Percentiles rank a stretch among this genome's conserved stretches.
Conservation (phyloP, 2,888 invertebrate genomes). For the Aleiodes leptofemur region DNA sequence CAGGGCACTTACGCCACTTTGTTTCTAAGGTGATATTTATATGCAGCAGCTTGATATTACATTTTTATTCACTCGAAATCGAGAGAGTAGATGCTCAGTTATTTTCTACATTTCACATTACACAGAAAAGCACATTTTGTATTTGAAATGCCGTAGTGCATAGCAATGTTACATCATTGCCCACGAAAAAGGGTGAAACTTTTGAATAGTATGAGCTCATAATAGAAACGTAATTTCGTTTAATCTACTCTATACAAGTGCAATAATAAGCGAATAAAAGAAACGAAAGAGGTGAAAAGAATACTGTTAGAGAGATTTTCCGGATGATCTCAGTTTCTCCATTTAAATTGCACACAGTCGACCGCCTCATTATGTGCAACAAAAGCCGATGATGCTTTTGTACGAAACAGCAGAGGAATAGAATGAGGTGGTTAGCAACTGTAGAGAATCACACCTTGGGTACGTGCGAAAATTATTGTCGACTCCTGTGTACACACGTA, state of each 20-base stretch:
- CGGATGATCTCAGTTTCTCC: constrained; percentile 19
- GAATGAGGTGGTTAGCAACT: constrained; percentile 38
- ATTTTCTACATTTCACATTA: no score
- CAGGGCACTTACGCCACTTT: no score
- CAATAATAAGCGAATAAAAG: constrained; percentile 5
- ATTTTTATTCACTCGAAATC: no score
- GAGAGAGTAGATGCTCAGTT: no score
- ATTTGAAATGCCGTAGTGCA: no score
- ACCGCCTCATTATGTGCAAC: constrained; percentile 41
- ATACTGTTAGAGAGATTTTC: constrained; percentile 10
- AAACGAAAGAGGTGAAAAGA: constrained; percentile 8
- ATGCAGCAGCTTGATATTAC: no score
- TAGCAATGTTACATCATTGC: no score
- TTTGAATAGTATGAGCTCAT: no score
- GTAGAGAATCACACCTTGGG: constrained; percentile 34
- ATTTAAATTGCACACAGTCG: constrained; percentile 34
- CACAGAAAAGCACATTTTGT: no score
- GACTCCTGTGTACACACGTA: constrained; percentile 25
- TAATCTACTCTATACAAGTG: constrained; percentile 21
- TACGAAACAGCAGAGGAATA: constrained; percentile 33
- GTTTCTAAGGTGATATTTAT: no score
- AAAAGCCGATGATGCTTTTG: constrained; percentile 40
- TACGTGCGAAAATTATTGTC: constrained; percentile 43
- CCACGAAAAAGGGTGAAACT: no score
- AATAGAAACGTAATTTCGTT: neutral